phyloP scores from a whole-genome alignment of 2,113 vertebrate species.

The Onychostoma macrolepis region DNA sequence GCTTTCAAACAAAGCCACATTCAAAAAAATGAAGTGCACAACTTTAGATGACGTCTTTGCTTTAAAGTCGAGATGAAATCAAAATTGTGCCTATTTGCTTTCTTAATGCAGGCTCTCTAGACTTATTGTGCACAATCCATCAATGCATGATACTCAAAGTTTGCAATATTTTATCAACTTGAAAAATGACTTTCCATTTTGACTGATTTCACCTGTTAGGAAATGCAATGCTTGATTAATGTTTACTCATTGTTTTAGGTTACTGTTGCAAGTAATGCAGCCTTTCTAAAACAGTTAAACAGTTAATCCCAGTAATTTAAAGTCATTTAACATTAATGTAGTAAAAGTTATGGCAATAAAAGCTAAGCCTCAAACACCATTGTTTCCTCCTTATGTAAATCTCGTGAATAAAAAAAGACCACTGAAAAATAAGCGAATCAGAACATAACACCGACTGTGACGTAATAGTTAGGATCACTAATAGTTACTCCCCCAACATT shows the following conservation, averaged over 20 bases:
- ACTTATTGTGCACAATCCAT: not conserved
- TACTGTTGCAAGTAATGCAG: not conserved
- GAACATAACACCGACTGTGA: no score
- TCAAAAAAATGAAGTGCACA: not conserved
- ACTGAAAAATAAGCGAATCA: no score
- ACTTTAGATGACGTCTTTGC: not conserved
- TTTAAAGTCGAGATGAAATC: not conserved
- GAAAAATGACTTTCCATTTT: not conserved
- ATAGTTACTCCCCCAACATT: no score
- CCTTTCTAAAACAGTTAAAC: not conserved
- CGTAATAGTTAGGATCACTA: no score
- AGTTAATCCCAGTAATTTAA: not conserved
- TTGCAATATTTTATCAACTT: not conserved
- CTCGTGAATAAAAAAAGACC: no score
- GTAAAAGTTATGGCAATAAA: not conserved
- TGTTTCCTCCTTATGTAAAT: no score
- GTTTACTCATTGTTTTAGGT: not conserved
- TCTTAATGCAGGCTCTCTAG: not conserved
- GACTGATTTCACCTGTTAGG: not conserved
- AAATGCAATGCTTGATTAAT: not conserved
- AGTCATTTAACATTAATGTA: not conserved
- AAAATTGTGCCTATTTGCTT: not conserved
- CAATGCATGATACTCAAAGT: not conserved
- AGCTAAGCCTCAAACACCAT: no score
- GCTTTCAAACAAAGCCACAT: not conserved